Conservation (phyloP, 2,113 vertebrate genomes). For the Boleophthalmus pectinirostris region DNA sequence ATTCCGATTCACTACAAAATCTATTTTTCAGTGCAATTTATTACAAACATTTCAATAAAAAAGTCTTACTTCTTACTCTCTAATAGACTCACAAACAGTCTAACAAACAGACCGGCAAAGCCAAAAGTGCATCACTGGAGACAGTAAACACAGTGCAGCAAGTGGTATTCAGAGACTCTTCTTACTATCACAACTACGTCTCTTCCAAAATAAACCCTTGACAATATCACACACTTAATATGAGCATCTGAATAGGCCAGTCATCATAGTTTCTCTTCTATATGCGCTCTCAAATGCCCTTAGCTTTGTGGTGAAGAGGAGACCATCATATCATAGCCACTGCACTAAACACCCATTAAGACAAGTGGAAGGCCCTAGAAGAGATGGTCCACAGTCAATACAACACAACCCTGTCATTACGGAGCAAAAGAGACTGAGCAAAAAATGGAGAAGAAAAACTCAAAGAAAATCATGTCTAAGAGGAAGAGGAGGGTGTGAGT, state of each 20-base stretch:
- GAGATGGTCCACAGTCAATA: slow-evolving; percentile 63
- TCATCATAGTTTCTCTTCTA: slow-evolving; percentile 38
- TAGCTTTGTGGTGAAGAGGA: slow-evolving; percentile 61
- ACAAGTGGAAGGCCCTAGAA: slow-evolving; percentile 65
- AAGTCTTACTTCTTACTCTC: background rate
- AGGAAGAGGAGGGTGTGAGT: slow-evolving; percentile 33
- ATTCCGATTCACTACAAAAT: background rate
- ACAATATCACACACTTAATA: slow-evolving; percentile 14
- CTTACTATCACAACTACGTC: slow-evolving; percentile 7
- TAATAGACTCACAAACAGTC: background rate
- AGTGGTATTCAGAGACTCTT: background rate
- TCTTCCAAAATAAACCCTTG: slow-evolving; percentile 43
- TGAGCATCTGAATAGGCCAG: slow-evolving; percentile 29
- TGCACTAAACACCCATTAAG: slow-evolving; percentile 61
- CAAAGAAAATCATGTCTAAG: slow-evolving; percentile 47
- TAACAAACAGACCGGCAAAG: background rate
- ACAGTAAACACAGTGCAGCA: background rate
- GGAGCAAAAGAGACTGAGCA: slow-evolving; percentile 20
- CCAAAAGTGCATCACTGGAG: background rate
- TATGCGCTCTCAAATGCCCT: slow-evolving; percentile 27
- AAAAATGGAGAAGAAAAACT: slow-evolving; percentile 42
- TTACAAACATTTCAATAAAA: background rate
- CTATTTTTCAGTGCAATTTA: too few species aligned
- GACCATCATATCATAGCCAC: slow-evolving; percentile 51
- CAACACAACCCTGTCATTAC: slow-evolving; percentile 70